phyloP scores from a whole-genome alignment of 2,797 vertebrate genomes.

The Gila robusta region DNA sequence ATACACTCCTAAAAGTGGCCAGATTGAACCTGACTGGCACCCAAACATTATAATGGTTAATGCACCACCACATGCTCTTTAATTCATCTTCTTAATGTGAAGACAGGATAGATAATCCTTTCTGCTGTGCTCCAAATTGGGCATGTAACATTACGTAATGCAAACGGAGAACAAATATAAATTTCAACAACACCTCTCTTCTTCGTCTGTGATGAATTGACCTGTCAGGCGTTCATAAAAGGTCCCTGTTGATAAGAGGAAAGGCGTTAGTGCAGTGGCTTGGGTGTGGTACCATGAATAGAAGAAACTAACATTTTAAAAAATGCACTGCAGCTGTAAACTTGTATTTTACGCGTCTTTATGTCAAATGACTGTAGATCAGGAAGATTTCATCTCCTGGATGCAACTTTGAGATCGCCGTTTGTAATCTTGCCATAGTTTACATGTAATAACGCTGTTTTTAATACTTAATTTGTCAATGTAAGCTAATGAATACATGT shows the following conservation, averaged over 20 bases:
- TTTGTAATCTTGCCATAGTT: background rate
- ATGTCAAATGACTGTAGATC: background rate
- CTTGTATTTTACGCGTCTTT: background rate
- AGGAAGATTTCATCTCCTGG: background rate
- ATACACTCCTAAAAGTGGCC: background rate
- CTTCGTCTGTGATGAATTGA: background rate
- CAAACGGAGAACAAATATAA: background rate
- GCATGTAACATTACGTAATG: background rate
- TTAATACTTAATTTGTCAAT: background rate
- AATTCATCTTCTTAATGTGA: constrained; percentile 37
- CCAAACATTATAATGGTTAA: constrained; percentile 34
- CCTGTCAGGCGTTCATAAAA: background rate
- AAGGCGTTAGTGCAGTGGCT: constrained; percentile 28
- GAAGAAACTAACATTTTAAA: background rate
- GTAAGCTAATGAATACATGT: background rate
- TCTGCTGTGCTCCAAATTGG: background rate
- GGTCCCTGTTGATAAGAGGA: background rate
- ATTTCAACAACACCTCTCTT: background rate
- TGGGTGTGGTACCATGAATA: constrained; percentile 2
- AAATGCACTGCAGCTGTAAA: background rate
- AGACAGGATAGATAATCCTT: constrained; percentile 10
- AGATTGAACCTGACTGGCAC: constrained; percentile 45
- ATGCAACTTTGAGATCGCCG: background rate
- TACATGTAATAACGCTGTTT: background rate
- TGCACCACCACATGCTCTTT: constrained; percentile 24